Evolutionary conservation across 1,140 invertebrate species (phyloP).

Genomic region (Coboldia fuscipes): DNA sequence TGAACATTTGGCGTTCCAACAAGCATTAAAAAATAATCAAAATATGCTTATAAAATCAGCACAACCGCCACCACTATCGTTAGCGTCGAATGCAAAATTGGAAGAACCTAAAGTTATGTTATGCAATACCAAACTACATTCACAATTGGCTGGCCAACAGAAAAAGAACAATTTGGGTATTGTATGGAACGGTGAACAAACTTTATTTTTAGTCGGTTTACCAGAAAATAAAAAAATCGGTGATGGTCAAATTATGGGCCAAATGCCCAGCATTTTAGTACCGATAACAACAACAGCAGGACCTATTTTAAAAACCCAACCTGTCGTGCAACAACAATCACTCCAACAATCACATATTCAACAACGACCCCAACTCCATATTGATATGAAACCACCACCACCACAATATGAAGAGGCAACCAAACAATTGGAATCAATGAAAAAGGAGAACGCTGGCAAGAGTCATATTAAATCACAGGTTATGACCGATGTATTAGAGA

Average conservation of each 20-base stretch:
- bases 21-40: neutral
- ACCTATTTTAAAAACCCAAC: conserved; percentile 1
- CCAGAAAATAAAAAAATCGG: conserved; percentile 15
- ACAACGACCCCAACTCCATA: neutral
- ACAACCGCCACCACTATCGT: neutral
- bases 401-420: conserved; percentile 51
- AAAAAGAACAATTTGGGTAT: conserved; percentile 11
- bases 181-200: conserved; percentile 20
- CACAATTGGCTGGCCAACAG: neutral
- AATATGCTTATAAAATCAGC: neutral
- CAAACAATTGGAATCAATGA: conserved; percentile 26
- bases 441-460: conserved; percentile 16
- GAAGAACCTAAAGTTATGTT: neutral
- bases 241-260: conserved; percentile 11
- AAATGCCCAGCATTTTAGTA: conserved; percentile 17
- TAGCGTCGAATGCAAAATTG: neutral
- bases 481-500: conserved; percentile 88
- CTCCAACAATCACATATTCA: neutral
- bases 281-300: conserved; percentile 11
- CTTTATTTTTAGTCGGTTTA: conserved; percentile 17
- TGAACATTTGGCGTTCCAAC: conserved; percentile 8
- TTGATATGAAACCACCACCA: conserved; percentile 20
- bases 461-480: conserved; percentile 57
- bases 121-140: neutral
- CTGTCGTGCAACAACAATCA: neutral